Base-by-base conservation (phyloP, 2,113 vertebrate genomes). In the Melanocharis versteri region DNA sequence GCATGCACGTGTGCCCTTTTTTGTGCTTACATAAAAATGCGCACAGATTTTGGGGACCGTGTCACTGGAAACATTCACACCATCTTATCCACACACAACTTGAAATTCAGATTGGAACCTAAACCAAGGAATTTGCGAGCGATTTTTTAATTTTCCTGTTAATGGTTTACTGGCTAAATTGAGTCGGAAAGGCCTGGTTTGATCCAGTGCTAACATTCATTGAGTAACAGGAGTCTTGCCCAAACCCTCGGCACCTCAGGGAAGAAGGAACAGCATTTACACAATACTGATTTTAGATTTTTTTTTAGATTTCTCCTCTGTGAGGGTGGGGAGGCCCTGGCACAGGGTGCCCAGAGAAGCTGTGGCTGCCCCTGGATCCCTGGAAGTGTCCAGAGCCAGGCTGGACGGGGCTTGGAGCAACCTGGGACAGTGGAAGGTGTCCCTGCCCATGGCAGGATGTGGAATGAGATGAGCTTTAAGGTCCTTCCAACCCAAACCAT, bases 371-470 rank as follows among this genome's bases (percentile, higher is more conserved):
- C 15, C 68, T 56, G 60, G 13, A 60, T 35, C 45, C 30, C 69
- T 89, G 39, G 39, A 0, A 61, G 9, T 15, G 30, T 0, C 45
- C 53, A 17, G n/a, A 20, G n/a, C 61, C 39, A 51, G n/a, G 60
- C 0, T 73, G 60, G 50, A 37, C 1, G 1, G 48, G 35, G 4
- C 4, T 50, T 2, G 51, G 33, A 82, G 53, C 11, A 20, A 0
- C 23, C 45, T 51, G 53, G 45, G 53, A 10, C 0, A 1, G 15
- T 15, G 37, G 51, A 1, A 58, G 19, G 1, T 42, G 57, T 44
- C 66, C 35, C 42, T 57, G 66, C 42, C 33, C 66, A 27, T 5
- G 7, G n/a, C 0, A 47, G 30, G 15, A 1, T 2, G 5, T 26
- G 17, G 20, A 18, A 24, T 19, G 9, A 11, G 19, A 54, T 48